These are phyloP conservation scores for Bettongia penicillata DNA, from an alignment of 2,113 vertebrate genomes.

Conservation along the genomic window DNA sequence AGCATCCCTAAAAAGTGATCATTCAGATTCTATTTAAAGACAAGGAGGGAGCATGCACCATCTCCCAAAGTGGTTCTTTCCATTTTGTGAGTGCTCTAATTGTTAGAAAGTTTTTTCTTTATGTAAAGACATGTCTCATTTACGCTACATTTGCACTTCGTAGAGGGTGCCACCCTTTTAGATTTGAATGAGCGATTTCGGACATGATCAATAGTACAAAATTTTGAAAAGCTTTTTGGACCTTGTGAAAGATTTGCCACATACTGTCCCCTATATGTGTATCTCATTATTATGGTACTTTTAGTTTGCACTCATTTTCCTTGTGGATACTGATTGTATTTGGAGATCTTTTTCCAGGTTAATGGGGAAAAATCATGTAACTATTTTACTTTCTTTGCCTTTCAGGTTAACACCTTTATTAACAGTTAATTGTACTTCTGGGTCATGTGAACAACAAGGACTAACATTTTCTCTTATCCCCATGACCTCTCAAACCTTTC, in stretches of 20 bases:
- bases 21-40: not conserved
- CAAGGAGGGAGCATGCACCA: not conserved
- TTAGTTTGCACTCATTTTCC: not conserved
- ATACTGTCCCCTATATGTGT: not conserved
- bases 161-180: not conserved
- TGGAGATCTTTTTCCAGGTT: not conserved
- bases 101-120: not conserved
- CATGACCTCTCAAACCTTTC: not conserved
- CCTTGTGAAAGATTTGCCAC: not conserved
- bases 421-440: not conserved
- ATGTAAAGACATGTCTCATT: not conserved
- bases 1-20: not conserved
- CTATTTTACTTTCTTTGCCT: not conserved
- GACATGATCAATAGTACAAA: not conserved
- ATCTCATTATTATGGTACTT: not conserved
- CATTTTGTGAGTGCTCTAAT: not conserved
- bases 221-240: not conserved
- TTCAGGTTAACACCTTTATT: not conserved
- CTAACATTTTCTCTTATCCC: not conserved
- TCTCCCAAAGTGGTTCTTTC: not conserved
- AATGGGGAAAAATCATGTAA: not conserved
- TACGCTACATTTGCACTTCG: not conserved
- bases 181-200: not conserved
- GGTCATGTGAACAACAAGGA: not conserved
- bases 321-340: not conserved